phyloP scores from a whole-genome alignment of 1,140 invertebrate species.

The Callitettix versicolor region DNA sequence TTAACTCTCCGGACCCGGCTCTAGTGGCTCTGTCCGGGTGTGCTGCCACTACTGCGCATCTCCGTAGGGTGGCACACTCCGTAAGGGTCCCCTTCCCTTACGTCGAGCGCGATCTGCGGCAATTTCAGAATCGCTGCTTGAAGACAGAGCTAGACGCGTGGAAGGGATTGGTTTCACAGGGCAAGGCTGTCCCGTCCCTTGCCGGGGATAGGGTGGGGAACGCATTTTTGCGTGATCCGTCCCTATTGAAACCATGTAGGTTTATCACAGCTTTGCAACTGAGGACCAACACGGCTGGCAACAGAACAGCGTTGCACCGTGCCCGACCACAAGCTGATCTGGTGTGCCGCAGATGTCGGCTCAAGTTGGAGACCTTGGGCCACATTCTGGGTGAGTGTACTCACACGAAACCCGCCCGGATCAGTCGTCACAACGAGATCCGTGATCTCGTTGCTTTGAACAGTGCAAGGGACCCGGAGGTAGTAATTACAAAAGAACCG shows the following conservation, averaged over 20 bases:
- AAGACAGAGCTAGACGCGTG: conserved; percentile 1
- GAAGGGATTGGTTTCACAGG: not conserved
- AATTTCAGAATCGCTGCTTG: not conserved
- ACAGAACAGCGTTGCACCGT: not conserved
- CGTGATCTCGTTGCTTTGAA: not conserved
- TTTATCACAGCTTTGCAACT: not conserved
- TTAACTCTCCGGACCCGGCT: not conserved
- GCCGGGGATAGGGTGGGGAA: conserved; percentile 2
- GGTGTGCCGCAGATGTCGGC: not conserved
- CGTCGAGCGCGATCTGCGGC: not conserved
- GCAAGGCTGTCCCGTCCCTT: conserved; percentile 2
- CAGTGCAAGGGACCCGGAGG: not conserved
- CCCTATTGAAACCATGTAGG: conserved; percentile 1
- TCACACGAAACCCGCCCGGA: conserved; percentile 12
- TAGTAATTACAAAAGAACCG: conserved; percentile 1
- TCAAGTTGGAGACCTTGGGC: conserved; percentile 16
- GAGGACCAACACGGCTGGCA: not conserved
- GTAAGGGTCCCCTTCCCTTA: not conserved
- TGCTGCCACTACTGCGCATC: not conserved
- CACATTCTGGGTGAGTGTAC: conserved; percentile 20
- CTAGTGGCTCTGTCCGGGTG: not conserved
- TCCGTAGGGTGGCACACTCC: not conserved
- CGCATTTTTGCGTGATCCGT: conserved; percentile 4
- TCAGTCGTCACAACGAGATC: conserved; percentile 21
- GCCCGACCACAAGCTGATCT: not conserved